A percentile compares a stretch with the other conserved stretches of the same genome.
Conservation (phyloP, 2,113 vertebrate species). For the Corythoichthys intestinalis region DNA sequence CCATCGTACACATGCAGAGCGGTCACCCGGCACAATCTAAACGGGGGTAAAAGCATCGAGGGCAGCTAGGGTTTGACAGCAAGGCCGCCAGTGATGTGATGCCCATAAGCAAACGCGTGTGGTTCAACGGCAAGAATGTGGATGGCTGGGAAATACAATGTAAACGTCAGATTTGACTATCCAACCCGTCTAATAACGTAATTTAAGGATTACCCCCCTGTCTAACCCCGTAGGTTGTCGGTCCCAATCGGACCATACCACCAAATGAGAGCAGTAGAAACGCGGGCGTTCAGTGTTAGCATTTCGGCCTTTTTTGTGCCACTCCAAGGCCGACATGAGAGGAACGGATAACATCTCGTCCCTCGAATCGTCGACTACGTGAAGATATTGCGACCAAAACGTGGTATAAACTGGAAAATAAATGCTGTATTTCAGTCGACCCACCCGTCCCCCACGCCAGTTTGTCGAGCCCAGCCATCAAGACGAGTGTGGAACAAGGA, state of each 20-base stretch:
- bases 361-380: background rate
- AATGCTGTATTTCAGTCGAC: conserved; percentile 38
- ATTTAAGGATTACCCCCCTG: conserved; percentile 59
- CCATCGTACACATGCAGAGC: conserved; percentile 22
- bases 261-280: conserved; percentile 65
- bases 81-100: conserved; percentile 36
- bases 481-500: conserved; percentile 70
- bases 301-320: conserved; percentile 37
- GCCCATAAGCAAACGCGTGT: conserved; percentile 25
- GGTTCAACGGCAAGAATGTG: conserved; percentile 2
- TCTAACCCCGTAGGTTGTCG: conserved; percentile 73
- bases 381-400: conserved; percentile 4
- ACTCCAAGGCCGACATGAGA: conserved; percentile 13
- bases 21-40: conserved; percentile 51
- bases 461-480: conserved; percentile 71
- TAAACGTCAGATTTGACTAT: conserved; percentile 9
- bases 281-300: conserved; percentile 59
- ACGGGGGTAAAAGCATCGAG: conserved; percentile 59
- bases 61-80: conserved; percentile 22
- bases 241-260: conserved; percentile 83
- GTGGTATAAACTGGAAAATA: conserved; percentile 6
- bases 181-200: conserved; percentile 42
- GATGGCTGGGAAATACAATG: background rate
- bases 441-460: conserved; percentile 70
- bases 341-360: conserved; percentile 21